Percentiles rank a stretch among this genome's conserved stretches.
Conservation (phyloP, 2,888 invertebrate species). For the Pediacus dermestoides region DNA sequence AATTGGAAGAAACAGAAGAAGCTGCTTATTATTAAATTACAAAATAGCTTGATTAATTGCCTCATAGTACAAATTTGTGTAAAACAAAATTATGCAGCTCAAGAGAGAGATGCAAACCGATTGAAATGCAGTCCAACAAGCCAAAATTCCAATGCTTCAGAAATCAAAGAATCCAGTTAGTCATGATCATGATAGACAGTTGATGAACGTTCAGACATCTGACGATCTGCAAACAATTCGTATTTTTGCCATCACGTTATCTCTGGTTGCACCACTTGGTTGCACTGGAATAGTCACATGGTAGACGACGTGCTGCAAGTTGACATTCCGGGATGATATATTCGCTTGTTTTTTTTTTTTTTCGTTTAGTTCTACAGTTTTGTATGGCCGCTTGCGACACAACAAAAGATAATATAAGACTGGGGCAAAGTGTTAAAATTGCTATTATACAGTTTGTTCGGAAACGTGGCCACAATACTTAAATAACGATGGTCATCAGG, state of each 20-base stretch:
- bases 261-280: conserved; percentile 16
- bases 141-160: conserved; percentile 42
- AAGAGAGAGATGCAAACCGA: too few species aligned
- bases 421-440: conserved; percentile 43
- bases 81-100: too few species aligned
- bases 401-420: conserved; percentile 37
- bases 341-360: conserved; percentile 20
- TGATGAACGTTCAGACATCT: conserved; percentile 46
- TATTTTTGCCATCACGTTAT: conserved; percentile 22
- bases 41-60: too few species aligned
- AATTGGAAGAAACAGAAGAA: too few species aligned
- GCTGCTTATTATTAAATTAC: too few species aligned
- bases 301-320: conserved; percentile 7
- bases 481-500: too few species aligned
- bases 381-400: conserved; percentile 24
- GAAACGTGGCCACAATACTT: conserved; percentile 38
- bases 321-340: conserved; percentile 20
- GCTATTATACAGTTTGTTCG: conserved; percentile 44
- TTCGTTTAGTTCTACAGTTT: too few species aligned
- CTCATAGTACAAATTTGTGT: too few species aligned
- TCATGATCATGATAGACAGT: conserved; percentile 47
- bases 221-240: conserved; percentile 34
- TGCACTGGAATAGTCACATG: conserved; percentile 11
- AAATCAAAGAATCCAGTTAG: conserved; percentile 46
- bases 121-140: conserved; percentile 27